Evolutionary conservation across 2,797 vertebrate genomes (phyloP).

Genomic region (Varecia variegata): DNA sequence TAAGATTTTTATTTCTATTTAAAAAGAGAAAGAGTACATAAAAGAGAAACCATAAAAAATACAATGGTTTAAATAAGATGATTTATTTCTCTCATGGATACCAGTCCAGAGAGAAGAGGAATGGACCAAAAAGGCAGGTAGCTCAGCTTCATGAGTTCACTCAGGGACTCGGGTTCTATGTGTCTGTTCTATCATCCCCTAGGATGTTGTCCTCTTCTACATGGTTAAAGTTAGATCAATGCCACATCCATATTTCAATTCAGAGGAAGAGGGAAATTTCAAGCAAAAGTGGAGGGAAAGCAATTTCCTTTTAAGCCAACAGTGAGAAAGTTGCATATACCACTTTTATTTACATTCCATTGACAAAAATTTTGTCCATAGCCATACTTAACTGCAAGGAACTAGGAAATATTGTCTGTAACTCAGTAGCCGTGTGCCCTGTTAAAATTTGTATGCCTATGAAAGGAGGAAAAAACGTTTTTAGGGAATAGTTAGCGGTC

Average conservation of each 20-base stretch:
- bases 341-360: neutral
- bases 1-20: neutral
- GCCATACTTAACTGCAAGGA: neutral
- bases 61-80: neutral
- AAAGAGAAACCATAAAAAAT: neutral
- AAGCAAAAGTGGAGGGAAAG: neutral
- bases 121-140: neutral
- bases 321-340: neutral
- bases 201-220: neutral
- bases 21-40: neutral
- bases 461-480: neutral
- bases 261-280: neutral
- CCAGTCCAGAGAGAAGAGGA: neutral
- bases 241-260: neutral
- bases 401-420: neutral
- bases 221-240: neutral
- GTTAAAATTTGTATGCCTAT: neutral
- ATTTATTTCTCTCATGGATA: neutral
- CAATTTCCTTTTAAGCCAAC: conserved; percentile 6
- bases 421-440: neutral
- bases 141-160: neutral
- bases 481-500: neutral
- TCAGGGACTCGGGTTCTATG: neutral
- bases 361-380: neutral
- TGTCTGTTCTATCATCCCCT: neutral